Percentiles rank a stretch among this genome's conserved stretches.
Conservation (phyloP, 2,113 vertebrate genomes). For the Triplophysa tibetana region DNA sequence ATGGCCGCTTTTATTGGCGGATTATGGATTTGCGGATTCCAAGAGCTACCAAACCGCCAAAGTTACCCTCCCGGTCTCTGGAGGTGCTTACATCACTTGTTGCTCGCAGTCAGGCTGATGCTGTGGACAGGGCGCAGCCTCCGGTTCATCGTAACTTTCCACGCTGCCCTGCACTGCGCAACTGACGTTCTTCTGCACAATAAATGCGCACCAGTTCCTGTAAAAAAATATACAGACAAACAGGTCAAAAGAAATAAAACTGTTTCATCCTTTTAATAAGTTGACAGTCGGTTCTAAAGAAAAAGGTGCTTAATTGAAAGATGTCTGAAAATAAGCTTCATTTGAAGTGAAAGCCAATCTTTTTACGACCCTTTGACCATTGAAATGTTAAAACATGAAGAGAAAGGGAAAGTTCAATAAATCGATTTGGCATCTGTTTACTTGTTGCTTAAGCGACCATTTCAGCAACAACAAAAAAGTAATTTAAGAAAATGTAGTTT, state of each 20-base stretch:
- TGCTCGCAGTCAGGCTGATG: constrained; percentile 83
- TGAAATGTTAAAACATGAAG: background rate
- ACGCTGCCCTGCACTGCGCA: constrained; percentile 89
- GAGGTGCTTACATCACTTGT: constrained; percentile 73
- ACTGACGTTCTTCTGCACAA: constrained; percentile 92
- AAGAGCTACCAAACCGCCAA: background rate
- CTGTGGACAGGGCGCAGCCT: constrained; percentile 81
- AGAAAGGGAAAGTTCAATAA: constrained; percentile 9
- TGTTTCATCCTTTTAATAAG: background rate
- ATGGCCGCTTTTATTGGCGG: background rate
- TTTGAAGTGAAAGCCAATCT: background rate
- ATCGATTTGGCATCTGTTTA: constrained; percentile 13
- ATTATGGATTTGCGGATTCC: background rate
- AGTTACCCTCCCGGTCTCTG: constrained; percentile 47
- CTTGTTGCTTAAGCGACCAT: background rate
- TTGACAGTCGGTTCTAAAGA: background rate
- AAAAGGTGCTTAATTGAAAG: background rate
- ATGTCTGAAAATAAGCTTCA: background rate
- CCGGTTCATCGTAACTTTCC: constrained; percentile 86
- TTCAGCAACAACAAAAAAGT: too few relatives aligned
- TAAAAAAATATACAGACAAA: constrained; percentile 22
- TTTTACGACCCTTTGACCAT: background rate
- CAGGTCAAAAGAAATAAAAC: background rate
- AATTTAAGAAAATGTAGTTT: too few relatives aligned
- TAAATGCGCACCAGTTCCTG: constrained; percentile 97